Evolutionary conservation across 2,888 invertebrate genomes (phyloP).

Genomic region (Tricholauxania praeusta): DNA sequence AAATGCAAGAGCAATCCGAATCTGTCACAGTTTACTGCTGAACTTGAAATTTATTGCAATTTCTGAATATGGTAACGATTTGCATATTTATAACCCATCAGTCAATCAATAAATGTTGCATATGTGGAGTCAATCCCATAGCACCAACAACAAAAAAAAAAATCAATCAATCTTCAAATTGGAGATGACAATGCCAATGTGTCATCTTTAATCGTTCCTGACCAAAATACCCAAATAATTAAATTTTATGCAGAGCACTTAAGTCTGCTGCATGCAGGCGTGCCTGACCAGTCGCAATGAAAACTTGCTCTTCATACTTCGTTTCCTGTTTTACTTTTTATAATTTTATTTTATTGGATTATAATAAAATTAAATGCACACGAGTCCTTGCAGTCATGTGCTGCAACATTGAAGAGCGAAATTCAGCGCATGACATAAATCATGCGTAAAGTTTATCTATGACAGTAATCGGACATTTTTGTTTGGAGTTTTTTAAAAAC

Average conservation of each 20-base stretch:
- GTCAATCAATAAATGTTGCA: conserved; percentile 11
- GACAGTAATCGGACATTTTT: conserved; percentile 29
- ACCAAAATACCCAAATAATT: background rate
- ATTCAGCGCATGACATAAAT: background rate
- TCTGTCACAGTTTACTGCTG: background rate
- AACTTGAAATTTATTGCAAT: conserved; percentile 8
- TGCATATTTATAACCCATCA: background rate
- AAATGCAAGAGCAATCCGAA: no score
- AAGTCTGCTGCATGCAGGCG: background rate
- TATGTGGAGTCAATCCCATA: background rate
- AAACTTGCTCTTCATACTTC: no score
- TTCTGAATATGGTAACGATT: background rate
- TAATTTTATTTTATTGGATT: no score
- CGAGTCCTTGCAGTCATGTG: no score
- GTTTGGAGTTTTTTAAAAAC: background rate
- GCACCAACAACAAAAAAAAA: no score
- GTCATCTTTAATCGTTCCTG: no score
- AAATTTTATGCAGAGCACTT: conserved; percentile 1
- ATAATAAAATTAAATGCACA: no score
- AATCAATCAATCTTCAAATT: no score
- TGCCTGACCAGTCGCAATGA: no score
- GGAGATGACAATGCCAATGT: no score
- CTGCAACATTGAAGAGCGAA: conserved; percentile 9
- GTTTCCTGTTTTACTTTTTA: no score
- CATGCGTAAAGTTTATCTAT: background rate